A percentile compares a stretch with the other conserved stretches of the same genome.
phyloP scores from a whole-genome alignment of 2,113 vertebrate genomes.

The Mesocricetus auratus region DNA sequence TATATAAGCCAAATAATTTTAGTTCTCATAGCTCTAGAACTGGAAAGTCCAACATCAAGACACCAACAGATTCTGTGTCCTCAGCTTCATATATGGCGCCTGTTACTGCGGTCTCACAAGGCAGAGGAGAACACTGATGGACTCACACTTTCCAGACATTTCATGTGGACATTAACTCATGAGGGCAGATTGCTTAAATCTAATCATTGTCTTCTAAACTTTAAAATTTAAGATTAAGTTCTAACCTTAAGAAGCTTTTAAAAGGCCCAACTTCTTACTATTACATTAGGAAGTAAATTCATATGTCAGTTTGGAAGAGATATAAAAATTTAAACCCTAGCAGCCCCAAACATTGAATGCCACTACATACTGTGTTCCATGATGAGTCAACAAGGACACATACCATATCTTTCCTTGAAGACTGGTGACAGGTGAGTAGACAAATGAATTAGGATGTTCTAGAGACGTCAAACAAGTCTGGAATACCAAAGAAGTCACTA shows the following conservation, averaged over 20 bases:
- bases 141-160: background rate
- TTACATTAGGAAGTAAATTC: background rate
- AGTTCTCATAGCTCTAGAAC: background rate
- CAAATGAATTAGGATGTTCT: accelerated
- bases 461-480: background rate
- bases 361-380: no score
- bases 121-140: background rate
- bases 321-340: background rate
- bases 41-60: background rate
- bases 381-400: background rate
- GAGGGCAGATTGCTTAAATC: no score
- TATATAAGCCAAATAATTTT: background rate
- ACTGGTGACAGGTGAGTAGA: no score
- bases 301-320: background rate
- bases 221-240: background rate
- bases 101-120: background rate
- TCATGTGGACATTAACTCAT: background rate
- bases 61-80: background rate
- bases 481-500: background rate
- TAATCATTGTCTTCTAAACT: background rate
- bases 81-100: background rate
- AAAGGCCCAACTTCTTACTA: background rate
- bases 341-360: background rate
- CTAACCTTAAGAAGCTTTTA: background rate
- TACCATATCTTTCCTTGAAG: background rate